Evolutionary conservation across 2,113 vertebrate species (phyloP).

Genomic region (Scomber japonicus): DNA sequence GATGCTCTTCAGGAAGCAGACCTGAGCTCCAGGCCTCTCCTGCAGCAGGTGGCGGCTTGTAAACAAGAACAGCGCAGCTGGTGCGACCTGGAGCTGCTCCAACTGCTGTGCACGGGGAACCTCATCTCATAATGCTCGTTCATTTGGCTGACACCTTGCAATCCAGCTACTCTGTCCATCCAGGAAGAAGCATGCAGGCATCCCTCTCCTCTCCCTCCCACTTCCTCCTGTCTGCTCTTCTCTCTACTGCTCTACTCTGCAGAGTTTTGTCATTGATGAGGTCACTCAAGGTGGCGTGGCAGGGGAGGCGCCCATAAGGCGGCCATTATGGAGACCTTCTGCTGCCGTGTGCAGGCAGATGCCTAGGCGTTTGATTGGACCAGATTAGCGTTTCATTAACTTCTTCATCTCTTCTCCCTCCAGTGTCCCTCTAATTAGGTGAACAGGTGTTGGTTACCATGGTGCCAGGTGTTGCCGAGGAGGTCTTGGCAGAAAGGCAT

Average conservation of each 20-base stretch:
- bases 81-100: constrained; percentile 73
- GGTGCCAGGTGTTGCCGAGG: constrained; percentile 71
- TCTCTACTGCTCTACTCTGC: neutral
- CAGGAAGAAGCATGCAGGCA: constrained; percentile 38
- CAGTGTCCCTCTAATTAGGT: constrained; percentile 70
- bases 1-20: constrained; percentile 40
- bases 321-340: constrained; percentile 63
- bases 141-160: constrained; percentile 62
- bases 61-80: constrained; percentile 78
- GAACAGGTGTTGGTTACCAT: constrained; percentile 72
- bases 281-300: constrained; percentile 54
- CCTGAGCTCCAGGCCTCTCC: constrained; percentile 38
- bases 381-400: constrained; percentile 69
- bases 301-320: constrained; percentile 61
- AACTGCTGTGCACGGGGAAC: constrained; percentile 54
- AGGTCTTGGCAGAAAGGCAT: constrained; percentile 70
- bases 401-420: constrained; percentile 65
- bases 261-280: constrained; percentile 50
- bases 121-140: constrained; percentile 68
- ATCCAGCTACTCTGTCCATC: constrained; percentile 43
- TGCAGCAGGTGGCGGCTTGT: constrained; percentile 75
- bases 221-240: constrained; percentile 14
- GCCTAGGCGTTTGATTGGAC: constrained; percentile 52
- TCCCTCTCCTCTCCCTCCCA: neutral
- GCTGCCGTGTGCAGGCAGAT: constrained; percentile 48